Evolutionary conservation across 64 coral and sea anemone genomes (phyloP), one percentile per base, ranked within the genome.

Genomic region (Porites lutea): DNA sequence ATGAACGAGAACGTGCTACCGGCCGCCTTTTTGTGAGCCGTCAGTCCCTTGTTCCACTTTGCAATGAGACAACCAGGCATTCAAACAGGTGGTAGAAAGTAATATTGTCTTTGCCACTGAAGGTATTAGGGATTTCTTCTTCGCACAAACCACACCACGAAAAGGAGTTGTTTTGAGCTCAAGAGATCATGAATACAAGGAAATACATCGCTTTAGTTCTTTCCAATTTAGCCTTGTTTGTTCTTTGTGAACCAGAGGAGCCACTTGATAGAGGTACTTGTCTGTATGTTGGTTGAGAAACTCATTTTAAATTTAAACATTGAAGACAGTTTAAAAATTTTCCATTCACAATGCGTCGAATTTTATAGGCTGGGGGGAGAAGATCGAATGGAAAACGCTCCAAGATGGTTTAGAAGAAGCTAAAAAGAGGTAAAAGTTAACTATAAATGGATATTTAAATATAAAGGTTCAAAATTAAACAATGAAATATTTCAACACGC

Each of bases 331-430:
- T 46, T 64, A n/a, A 8, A 47, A 11, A n/a, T n/a, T 60, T 13
- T 8, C 20, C 14, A 16, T 53, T 54, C 43, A 65, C 67, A 45
- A 54, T 12, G 21, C 21, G 13, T 79, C 60, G 49, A 60, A 60
- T 43, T 74, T 50, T 55, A 2, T 43, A 92, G 90, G 90, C 7
- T 92, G 90, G 90, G 90, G 90, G n/a, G 90, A 92, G 48, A 55
- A 65, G 8, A 87, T 92, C 54, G 27, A 86, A 55, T 92, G 90
- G 90, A 85, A 27, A 67, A 92, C 90, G 13, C 68, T 86, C 45
- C 57, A 86, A 22, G 82, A 87, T 63, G 90, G 90, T 51, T 76
- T 73, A 67, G 27, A 78, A 13, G 90, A 78, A 47, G 90, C 90
- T 44, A 75, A 87, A 65, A 87, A 76, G 61, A 92, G 82, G 90